Evolutionary conservation across 2,797 vertebrate species (phyloP), one percentile per base, ranked within the genome.

Genomic region (Menidia menidia): DNA sequence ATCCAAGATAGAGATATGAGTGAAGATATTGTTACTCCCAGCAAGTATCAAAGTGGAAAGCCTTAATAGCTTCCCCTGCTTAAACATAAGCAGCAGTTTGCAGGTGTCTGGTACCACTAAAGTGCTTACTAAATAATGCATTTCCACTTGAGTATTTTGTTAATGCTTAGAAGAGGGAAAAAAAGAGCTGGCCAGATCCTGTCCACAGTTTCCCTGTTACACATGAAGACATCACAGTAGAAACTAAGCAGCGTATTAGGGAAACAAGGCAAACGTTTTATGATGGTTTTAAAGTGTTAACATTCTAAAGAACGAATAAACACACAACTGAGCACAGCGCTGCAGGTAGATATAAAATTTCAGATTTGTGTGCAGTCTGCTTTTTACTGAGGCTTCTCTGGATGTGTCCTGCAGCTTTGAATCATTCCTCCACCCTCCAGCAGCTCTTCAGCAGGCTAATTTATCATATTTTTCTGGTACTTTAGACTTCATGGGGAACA

Each of bases 91-190:
- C 19, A n/a, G 45, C 44, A 54, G 67, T 72, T 25, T 52, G 44
- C 57, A 42, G 16, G 18, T 68, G 48, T 43, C 72, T 15, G 12
- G n/a, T 16, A 16, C n/a, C 4, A 55, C 10, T 19, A n/a, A 65
- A 64, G 33, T 53, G 48, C 65, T 70, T 56, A 58, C 65, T 67
- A 31, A 54, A 74, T 54, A 57, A 57, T 44, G 39, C 19, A 66
- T 68, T 62, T 56, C 15, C 60, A 52, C 42, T 42, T 71, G 6
- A 61, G 55, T 8, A 33, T 75, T 68, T 64, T 60, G 3, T 48
- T 59, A n/a, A 50, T 68, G 64, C 16, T 56, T 31, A 9, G 6
- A 53, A 45, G 14, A 25, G 12, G 14, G 57, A 53, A 7, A 42
- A 25, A 52, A 52, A 15, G 44, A 33, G 44, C 16, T 50, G 15